phyloP scores from a whole-genome alignment of 1,140 invertebrate genomes.

The Nomia melanderi region DNA sequence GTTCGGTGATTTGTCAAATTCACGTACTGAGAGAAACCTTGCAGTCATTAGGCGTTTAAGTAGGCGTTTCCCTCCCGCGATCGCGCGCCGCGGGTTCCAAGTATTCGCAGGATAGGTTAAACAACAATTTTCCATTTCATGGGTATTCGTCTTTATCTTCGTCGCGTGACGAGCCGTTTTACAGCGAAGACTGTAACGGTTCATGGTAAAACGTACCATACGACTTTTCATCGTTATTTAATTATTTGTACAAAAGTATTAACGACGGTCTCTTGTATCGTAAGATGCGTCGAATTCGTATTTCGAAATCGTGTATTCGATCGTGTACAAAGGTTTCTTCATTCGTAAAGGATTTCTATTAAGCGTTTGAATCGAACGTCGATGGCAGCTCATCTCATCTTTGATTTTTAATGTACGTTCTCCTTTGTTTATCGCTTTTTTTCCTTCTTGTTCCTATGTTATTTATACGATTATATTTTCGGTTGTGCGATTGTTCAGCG shows the following conservation, averaged over 20 bases:
- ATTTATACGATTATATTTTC: conserved; percentile 22
- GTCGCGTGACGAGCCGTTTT: background rate
- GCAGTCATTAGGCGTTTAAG: conserved; percentile 32
- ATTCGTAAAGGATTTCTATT: background rate
- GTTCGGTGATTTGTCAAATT: conserved; percentile 29
- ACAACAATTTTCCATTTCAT: background rate
- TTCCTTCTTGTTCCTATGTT: conserved; percentile 33
- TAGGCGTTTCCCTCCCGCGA: background rate
- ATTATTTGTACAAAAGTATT: conserved; percentile 24
- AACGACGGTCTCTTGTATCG: background rate
- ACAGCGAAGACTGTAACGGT: background rate
- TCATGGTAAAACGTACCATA: conserved; percentile 13
- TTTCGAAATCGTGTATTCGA: background rate
- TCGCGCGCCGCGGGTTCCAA: background rate
- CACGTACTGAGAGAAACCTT: conserved; percentile 56
- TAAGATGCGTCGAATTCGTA: background rate
- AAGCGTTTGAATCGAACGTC: background rate
- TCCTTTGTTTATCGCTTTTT: no score
- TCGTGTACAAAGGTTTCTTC: conserved; percentile 22
- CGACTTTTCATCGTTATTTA: conserved; percentile 2
- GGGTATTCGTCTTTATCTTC: background rate
- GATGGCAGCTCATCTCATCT: conserved; percentile 20
- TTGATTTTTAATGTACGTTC: background rate
- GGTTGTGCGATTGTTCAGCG: background rate
- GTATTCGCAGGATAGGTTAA: background rate